These are phyloP conservation scores for Pangasianodon gigas DNA, from an alignment of 2,113 vertebrate species.

Conservation along the genomic window DNA sequence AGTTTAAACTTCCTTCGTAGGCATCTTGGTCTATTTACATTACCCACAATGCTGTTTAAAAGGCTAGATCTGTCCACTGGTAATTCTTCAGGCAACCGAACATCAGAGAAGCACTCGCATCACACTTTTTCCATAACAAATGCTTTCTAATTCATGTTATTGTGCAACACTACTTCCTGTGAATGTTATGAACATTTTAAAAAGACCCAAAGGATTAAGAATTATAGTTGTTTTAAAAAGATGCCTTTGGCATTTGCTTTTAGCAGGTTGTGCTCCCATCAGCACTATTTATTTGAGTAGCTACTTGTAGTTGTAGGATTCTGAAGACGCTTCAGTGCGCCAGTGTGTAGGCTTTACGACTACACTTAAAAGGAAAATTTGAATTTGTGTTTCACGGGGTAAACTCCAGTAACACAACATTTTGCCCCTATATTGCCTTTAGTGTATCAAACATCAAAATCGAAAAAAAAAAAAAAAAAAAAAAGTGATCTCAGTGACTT, in stretches of 20 bases:
- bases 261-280: slow-evolving; percentile 10
- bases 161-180: background rate
- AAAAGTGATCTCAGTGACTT: too few species aligned
- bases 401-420: background rate
- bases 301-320: background rate
- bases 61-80: background rate
- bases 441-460: too few species aligned
- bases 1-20: background rate
- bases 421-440: too few species aligned
- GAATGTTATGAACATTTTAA: background rate
- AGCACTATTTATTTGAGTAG: slow-evolving; percentile 23
- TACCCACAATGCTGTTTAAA: background rate
- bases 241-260: background rate
- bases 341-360: background rate
- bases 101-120: background rate
- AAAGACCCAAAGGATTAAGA: background rate
- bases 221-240: background rate
- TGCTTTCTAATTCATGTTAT: background rate
- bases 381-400: background rate
- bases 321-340: background rate
- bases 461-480: too few species aligned
- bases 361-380: background rate
- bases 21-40: background rate
- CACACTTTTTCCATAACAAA: background rate
- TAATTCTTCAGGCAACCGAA: background rate